These are phyloP conservation scores for Uria lomvia DNA, from an alignment of 2,113 vertebrate genomes.

Conservation along the genomic window DNA sequence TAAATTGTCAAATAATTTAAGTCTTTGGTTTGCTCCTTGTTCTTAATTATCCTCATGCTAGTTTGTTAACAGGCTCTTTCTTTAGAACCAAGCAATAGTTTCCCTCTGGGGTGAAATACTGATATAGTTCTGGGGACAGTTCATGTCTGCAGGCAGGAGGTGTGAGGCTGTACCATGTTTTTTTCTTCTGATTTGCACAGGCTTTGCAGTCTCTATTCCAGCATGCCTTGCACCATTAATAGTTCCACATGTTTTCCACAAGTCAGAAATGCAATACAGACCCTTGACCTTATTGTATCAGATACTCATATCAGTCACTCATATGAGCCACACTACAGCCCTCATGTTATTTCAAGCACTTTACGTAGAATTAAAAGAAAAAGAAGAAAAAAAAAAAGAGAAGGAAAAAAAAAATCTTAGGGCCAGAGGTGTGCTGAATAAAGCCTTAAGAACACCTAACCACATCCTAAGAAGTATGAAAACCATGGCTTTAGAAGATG, in stretches of 20 bases:
- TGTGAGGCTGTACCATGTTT: neutral
- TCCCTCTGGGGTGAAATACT: neutral
- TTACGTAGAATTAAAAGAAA: neutral
- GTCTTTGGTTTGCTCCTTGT: neutral
- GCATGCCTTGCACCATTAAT: neutral
- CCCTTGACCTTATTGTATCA: neutral
- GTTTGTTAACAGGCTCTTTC: neutral
- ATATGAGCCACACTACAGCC: neutral
- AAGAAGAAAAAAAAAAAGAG: rapidly evolving
- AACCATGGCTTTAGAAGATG: neutral
- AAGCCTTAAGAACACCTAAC: neutral
- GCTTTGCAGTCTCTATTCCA: neutral
- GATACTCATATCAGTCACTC: neutral
- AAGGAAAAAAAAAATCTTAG: neutral
- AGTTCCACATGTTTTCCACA: neutral
- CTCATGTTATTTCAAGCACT: neutral
- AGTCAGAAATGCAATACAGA: neutral
- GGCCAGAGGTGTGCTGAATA: neutral
- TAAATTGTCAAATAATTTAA: neutral
- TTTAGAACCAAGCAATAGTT: neutral
- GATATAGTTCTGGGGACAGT: neutral
- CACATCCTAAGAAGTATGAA: neutral
- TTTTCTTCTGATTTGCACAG: neutral
- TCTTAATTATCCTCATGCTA: neutral
- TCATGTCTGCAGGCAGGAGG: neutral